These are phyloP conservation scores for Mormoops blainvillei DNA, from an alignment of 2,113 vertebrate species.

Conservation along the genomic window DNA sequence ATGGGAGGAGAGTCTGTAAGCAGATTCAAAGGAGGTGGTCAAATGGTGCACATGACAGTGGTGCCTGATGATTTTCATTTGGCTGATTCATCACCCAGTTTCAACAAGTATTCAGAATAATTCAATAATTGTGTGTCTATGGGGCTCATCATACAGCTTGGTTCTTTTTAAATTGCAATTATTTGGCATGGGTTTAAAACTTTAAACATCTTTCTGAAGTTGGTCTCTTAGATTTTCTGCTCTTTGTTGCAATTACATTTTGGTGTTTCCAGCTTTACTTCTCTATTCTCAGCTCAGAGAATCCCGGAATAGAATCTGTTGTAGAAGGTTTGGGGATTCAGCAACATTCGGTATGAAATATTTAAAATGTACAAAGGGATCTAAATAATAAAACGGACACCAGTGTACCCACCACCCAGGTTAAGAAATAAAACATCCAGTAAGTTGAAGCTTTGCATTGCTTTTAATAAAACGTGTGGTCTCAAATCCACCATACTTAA, in stretches of 20 bases:
- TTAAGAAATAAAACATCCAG: neutral
- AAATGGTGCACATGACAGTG: neutral
- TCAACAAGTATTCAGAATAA: neutral
- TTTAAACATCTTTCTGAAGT: conserved; percentile 38
- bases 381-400: neutral
- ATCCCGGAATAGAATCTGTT: conserved; percentile 35
- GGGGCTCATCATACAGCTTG: neutral
- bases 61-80: neutral
- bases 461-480: neutral
- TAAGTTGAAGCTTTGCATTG: neutral
- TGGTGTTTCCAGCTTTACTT: conserved; percentile 7
- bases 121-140: neutral
- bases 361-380: neutral
- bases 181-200: conserved; percentile 27
- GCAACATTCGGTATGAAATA: conserved; percentile 18
- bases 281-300: neutral
- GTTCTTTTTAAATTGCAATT: neutral
- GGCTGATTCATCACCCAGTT: neutral
- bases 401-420: neutral
- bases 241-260: conserved; percentile 25
- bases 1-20: neutral
- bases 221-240: conserved; percentile 17
- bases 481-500: neutral
- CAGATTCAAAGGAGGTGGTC: neutral
- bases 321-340: neutral